Base-by-base conservation (phyloP, 2,888 invertebrate genomes). In the Eupeodes luniger region DNA sequence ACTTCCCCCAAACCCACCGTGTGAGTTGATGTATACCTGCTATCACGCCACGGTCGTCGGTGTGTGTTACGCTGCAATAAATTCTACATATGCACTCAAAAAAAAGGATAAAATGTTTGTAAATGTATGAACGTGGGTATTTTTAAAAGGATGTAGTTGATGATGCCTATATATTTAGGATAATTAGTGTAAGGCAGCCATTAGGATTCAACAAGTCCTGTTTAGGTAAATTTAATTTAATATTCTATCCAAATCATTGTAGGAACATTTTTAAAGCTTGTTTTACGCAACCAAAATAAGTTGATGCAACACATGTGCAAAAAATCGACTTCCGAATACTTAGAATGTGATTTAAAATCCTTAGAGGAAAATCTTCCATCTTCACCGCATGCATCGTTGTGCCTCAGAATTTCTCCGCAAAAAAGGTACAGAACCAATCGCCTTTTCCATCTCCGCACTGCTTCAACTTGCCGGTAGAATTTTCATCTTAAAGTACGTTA, bases 21-120 rank as follows among this genome's bases (percentile, higher is more conserved):
- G 4, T 27, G 10, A 5, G 12, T 11, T 6, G 27, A 27, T 19
- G 19, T 59, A 34, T 34, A 59, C n/a, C 40, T 27, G 3, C 3
- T 27, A 40, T 9, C 40, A 40, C 40, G 40, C 5, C 40, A 4
- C 40, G 40, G 4, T 40, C 27, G 27, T 27, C 2, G 27, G 40
- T 61, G 57, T 79, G 69, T 86, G 78, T 83, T 83, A 76, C 59
- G 70, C 53, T 80, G 87, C 83, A 87, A 87, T 87, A 83, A 87
- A 87, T 83, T 76, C 40, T 64, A 34, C 12, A 59, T 12, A 27
- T 27, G 27, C 27, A 27, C 19, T 27, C 12, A 12, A 27, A 27
- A 57, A 27, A 55, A 55, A 2, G 19, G 1, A 53, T 7, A 47
- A 11, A 1, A 51, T 55, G 2, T 16, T 9, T 16, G 11, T 5